Conservation (phyloP, 2,113 vertebrate species). For the Rissa tridactyla region DNA sequence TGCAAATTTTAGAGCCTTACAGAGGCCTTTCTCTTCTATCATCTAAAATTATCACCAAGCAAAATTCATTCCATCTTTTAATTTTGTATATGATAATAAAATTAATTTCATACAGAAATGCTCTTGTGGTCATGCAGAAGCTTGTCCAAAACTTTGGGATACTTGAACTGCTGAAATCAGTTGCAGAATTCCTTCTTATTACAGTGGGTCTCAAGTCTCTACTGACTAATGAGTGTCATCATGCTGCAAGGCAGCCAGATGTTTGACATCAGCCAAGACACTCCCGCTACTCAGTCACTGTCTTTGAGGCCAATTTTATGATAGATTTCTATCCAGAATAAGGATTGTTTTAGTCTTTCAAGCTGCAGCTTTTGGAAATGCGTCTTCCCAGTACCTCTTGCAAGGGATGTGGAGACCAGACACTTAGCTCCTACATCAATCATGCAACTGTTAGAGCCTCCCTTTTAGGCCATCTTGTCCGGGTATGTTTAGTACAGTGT, state of each 20-base stretch:
- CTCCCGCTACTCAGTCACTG: background rate
- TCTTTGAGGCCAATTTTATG: background rate
- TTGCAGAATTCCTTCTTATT: background rate
- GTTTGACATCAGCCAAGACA: background rate
- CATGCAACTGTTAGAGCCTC: background rate
- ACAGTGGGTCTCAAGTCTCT: background rate
- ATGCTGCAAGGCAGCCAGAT: background rate
- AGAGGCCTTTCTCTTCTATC: background rate
- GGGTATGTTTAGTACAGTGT: background rate
- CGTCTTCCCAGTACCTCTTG: background rate
- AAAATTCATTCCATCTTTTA: background rate
- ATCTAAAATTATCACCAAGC: background rate
- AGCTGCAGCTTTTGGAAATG: background rate
- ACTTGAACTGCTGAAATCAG: background rate
- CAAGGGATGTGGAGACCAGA: background rate
- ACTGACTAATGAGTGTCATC: background rate
- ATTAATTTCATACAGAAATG: background rate
- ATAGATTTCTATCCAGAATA: background rate
- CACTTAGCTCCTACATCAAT: constrained; percentile 1
- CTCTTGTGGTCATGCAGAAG: background rate
- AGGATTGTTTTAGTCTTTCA: background rate
- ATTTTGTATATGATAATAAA: background rate
- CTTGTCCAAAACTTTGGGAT: background rate
- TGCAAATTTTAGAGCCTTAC: background rate
- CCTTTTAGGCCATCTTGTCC: background rate